Conservation (phyloP, 2,797 vertebrate genomes). For the Gymnodraco acuticeps region DNA sequence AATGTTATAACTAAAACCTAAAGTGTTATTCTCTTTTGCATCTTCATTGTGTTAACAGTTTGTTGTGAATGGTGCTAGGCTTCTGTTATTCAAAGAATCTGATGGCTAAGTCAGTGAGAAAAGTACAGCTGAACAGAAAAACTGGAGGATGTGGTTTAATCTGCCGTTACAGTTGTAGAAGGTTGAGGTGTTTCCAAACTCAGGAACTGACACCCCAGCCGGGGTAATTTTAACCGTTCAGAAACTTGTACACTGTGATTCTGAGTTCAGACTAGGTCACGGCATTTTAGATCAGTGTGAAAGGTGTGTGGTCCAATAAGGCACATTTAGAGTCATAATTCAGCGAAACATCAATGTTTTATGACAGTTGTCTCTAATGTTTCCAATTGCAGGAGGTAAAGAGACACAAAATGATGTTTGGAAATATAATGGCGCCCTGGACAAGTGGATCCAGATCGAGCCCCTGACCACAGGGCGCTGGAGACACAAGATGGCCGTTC, state of each 20-base stretch:
- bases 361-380: neutral
- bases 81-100: neutral
- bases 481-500: constrained; percentile 97
- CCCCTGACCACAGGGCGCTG: constrained; percentile 90
- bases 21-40: neutral
- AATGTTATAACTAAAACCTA: too few species aligned
- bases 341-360: neutral
- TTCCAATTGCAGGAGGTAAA: constrained; percentile 89
- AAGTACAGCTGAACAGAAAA: constrained; percentile 22
- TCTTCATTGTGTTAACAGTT: neutral
- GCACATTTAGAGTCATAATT: neutral
- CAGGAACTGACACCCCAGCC: constrained; percentile 41
- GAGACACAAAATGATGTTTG: constrained; percentile 96
- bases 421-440: constrained; percentile 97
- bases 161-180: constrained; percentile 27
- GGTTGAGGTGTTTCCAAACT: constrained; percentile 65
- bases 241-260: neutral
- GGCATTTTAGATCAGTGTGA: neutral
- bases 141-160: constrained; percentile 8
- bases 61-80: neutral
- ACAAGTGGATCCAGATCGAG: constrained; percentile 98
- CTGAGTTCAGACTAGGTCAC: neutral
- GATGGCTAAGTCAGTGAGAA: neutral
- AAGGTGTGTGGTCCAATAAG: neutral
- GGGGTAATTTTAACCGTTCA: constrained; percentile 5